These are phyloP conservation scores for zebrafish (Danio rerio) DNA, from an alignment of 2,113 vertebrate genomes.

Conservation along the genomic window DNA sequence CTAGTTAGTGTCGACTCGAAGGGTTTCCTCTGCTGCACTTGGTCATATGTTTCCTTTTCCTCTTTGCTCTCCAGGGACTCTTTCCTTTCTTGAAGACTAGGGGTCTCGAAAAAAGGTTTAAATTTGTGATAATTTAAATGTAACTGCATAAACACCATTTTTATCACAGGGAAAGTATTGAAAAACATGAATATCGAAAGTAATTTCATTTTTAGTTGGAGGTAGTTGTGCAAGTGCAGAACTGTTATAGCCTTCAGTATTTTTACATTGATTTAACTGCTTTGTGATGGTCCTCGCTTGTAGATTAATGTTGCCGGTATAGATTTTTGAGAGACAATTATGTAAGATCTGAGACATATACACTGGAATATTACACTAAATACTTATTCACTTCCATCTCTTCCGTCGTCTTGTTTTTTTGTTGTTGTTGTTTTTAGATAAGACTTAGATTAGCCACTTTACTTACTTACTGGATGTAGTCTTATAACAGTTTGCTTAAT, in stretches of 20 bases:
- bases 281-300: background rate
- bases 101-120: background rate
- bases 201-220: too few relatives aligned
- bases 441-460: background rate
- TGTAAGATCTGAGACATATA: background rate
- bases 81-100: background rate
- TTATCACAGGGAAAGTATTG: too few relatives aligned
- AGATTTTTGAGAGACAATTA: background rate
- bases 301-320: background rate
- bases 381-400: background rate
- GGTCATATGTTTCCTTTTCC: slow-evolving; percentile 7
- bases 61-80: background rate
- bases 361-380: background rate
- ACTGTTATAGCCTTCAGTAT: too few relatives aligned
- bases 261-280: too few relatives aligned
- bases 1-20: slow-evolving; percentile 11
- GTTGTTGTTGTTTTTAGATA: background rate
- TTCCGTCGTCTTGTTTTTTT: background rate
- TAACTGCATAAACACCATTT: too few relatives aligned
- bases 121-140: too few relatives aligned
- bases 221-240: too few relatives aligned
- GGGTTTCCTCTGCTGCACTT: background rate
- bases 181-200: too few relatives aligned
- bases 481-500: background rate
- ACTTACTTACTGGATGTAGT: background rate